Conservation (phyloP, 1,140 invertebrate species). For the Andricus grossulariae region DNA sequence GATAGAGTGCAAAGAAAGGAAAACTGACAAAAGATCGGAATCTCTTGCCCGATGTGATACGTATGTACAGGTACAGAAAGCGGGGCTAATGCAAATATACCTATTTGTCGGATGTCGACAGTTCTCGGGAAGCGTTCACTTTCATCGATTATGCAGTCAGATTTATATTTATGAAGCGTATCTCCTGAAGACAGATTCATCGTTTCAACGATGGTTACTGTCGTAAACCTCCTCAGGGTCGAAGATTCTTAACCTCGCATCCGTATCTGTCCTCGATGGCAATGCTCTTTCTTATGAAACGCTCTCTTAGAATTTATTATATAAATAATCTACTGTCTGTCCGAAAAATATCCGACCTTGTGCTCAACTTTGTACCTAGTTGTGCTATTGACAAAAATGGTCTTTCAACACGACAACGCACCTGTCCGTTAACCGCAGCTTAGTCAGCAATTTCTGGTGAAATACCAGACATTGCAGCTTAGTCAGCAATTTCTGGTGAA, state of each 20-base stretch:
- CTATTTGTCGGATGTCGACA: constrained; percentile 29
- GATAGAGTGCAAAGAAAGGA: no score
- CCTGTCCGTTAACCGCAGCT: no score
- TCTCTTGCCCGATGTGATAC: not conserved
- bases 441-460: no score
- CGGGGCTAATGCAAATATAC: constrained; percentile 15
- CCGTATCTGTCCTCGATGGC: constrained; percentile 39
- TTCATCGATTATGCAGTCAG: constrained; percentile 30
- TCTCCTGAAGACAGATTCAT: constrained; percentile 25
- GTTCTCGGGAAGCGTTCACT: constrained; percentile 27
- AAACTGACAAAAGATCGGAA: not conserved
- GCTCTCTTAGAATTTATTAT: not conserved
- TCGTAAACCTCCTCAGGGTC: constrained; percentile 27
- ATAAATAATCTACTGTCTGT: no score
- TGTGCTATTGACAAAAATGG: no score
- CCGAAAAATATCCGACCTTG: no score
- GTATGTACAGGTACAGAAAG: not conserved
- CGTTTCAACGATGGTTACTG: constrained; percentile 21
- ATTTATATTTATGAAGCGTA: constrained; percentile 30
- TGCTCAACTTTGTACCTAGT: no score
- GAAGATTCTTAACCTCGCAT: constrained; percentile 28
- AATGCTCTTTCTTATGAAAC: constrained; percentile 43
- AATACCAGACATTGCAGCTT: no score
- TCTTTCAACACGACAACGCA: no score
- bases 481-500: no score